Evolutionary conservation across 2,888 invertebrate species (phyloP).

Genomic region (Syrphus vitripennis): DNA sequence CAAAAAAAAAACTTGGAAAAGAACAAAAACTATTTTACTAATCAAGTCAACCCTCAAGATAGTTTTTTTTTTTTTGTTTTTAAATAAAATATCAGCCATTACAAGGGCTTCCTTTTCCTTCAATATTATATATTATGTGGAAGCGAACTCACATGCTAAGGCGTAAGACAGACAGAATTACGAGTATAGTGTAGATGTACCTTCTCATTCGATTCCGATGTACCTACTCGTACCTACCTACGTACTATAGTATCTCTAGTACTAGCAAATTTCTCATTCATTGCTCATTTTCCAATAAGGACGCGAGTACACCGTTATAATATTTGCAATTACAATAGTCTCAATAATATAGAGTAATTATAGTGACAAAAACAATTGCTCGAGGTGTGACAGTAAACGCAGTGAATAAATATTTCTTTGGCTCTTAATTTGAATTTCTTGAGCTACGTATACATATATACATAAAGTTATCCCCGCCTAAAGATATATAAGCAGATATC

Average conservation of each 20-base stretch:
- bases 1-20: constrained; percentile 2
- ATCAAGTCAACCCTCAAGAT: constrained; percentile 61
- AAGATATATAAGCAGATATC: no score
- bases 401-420: constrained; percentile 21
- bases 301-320: constrained; percentile 42
- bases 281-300: constrained; percentile 55
- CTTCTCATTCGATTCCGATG: constrained; percentile 29
- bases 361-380: constrained; percentile 22
- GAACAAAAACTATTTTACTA: constrained; percentile 36
- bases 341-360: constrained; percentile 28
- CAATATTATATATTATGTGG: neutral
- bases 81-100: constrained; percentile 11
- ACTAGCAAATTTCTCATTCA: constrained; percentile 28
- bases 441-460: no score
- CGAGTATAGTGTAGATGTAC: neutral
- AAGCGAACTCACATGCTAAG: constrained; percentile 5
- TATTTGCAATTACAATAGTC: constrained; percentile 49
- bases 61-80: neutral
- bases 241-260: neutral
- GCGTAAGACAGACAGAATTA: constrained; percentile 2
- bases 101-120: constrained; percentile 55
- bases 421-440: constrained; percentile 11
- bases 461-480: neutral
- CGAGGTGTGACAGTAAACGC: constrained; percentile 39
- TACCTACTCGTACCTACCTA: neutral